These are phyloP conservation scores for Lysiphlebus fabarum DNA, from an alignment of 1,140 invertebrate species.

Conservation along the genomic window DNA sequence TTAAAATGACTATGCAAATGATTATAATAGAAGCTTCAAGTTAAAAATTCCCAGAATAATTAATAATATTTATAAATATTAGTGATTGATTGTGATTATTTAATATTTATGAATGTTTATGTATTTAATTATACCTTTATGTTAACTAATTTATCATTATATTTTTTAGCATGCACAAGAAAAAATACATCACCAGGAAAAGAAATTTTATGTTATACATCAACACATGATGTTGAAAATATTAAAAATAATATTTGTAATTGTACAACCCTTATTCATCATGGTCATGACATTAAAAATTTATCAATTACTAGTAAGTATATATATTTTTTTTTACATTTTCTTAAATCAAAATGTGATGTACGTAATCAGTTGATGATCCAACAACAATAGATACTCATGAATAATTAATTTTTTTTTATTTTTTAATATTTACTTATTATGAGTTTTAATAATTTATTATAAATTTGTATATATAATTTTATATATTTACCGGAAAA, in stretches of 20 bases:
- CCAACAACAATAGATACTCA: too few relatives aligned
- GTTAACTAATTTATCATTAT: conserved; percentile 13
- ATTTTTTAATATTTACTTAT: too few relatives aligned
- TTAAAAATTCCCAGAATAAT: conserved; percentile 34
- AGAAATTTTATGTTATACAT: conserved; percentile 50
- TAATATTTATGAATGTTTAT: background rate
- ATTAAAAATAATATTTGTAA: conserved; percentile 44
- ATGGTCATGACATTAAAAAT: conserved; percentile 45
- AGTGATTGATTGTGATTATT: background rate
- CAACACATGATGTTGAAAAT: conserved; percentile 30
- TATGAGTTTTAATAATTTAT: too few relatives aligned
- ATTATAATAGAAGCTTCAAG: background rate
- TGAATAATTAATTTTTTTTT: too few relatives aligned
- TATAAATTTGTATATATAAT: too few relatives aligned
- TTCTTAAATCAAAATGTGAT: too few relatives aligned
- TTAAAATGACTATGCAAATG: background rate
- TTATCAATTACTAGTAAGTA: conserved; percentile 46
- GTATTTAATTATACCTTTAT: conserved; percentile 5
- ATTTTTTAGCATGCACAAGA: conserved; percentile 43
- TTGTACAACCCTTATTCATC: conserved; percentile 49
- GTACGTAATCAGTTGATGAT: too few relatives aligned
- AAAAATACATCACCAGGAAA: conserved; percentile 41
- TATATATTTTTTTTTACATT: background rate
- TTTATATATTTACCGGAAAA: too few relatives aligned
- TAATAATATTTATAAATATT: conserved; percentile 1